phyloP scores from a whole-genome alignment of 2,888 invertebrate species.

The Globia sparganii region DNA sequence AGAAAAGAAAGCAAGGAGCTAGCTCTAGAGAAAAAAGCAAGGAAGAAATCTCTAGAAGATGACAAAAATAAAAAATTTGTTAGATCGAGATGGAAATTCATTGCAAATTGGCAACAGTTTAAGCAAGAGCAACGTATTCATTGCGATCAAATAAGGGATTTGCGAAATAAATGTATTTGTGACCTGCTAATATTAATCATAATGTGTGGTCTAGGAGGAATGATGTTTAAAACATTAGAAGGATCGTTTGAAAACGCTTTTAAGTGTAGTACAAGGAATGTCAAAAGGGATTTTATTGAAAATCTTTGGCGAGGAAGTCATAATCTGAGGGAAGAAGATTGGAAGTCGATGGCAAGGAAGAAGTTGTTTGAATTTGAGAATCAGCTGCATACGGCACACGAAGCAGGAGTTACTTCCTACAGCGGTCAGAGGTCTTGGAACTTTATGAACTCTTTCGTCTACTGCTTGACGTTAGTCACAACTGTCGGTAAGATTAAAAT shows the following conservation, averaged over 20 bases:
- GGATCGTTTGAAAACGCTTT: slow-evolving; percentile 96
- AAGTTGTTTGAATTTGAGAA: slow-evolving; percentile 96
- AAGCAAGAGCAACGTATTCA: slow-evolving; percentile 90
- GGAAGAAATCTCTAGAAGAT: slow-evolving; percentile 69
- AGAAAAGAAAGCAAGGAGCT: slow-evolving; percentile 70
- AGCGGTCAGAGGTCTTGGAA: slow-evolving; percentile 96
- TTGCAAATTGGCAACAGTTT: slow-evolving; percentile 90
- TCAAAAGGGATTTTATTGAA: slow-evolving; percentile 96
- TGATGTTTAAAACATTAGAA: slow-evolving; percentile 95
- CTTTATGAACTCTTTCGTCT: slow-evolving; percentile 96
- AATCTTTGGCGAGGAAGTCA: slow-evolving; percentile 95
- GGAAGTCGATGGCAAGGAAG: slow-evolving; percentile 96
- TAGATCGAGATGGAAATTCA: slow-evolving; percentile 84
- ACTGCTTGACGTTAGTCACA: slow-evolving; percentile 96
- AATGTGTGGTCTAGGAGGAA: slow-evolving; percentile 94
- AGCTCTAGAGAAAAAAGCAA: slow-evolving; percentile 72
- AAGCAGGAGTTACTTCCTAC: slow-evolving; percentile 95
- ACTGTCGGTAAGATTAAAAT: slow-evolving; percentile 94
- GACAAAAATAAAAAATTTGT: slow-evolving; percentile 74
- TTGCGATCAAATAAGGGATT: slow-evolving; percentile 87
- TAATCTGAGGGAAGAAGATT: slow-evolving; percentile 95
- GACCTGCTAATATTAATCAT: slow-evolving; percentile 93
- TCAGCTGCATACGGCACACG: slow-evolving; percentile 95
- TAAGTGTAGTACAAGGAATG: slow-evolving; percentile 96
- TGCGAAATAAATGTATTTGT: slow-evolving; percentile 92